Base-by-base conservation (phyloP, 2,888 invertebrate species). In the Sesia apiformis region DNA sequence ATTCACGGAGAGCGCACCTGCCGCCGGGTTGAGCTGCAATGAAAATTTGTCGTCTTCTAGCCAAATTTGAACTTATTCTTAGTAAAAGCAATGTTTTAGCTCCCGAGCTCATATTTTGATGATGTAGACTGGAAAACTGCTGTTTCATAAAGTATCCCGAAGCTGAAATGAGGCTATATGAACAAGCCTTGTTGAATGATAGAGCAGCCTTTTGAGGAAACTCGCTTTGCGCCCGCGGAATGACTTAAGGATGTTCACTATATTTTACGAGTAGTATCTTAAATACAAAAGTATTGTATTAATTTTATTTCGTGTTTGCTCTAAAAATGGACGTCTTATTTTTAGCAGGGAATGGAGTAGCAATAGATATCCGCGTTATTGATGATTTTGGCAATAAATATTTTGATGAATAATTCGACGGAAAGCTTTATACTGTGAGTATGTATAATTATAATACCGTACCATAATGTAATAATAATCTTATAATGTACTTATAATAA, bases 41-140 rank as follows among this genome's bases (percentile, higher is more conserved):
- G 81, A 81, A 77, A 83, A 84, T 82, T 78, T 81, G 79, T 81
- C 78, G 77, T 76, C 75, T 72, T 70, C 76, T 76, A 74, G 75
- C 76, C 78, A 78, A 83, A 83, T 80, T 79, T 78, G 69, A 75
- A 77, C 74, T 74, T 78, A 77, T 79, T 78, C 74, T 73, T 46
- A 66, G 69, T 69, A 67, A 68, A 73, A 66, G 69, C 65, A 69
- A 66, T 46, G 65, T 72, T 73, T 74, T 68, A 68, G 66, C 49
- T 46, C 7, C 46, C 56, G 51, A 60, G 61, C 58, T 60, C 63
- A 66, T 70, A 72, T 74, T 76, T 72, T 46, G 7, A 69, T 68
- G 63, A 68, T 64, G 67, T 66, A 69, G 63, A 66, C 46, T 46
- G 7, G 46, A 46, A n/a, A 46, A 46, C 63, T 59, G 58, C 56